These are phyloP conservation scores for Amiota communis DNA, from an alignment of 2,888 invertebrate species.

Conservation along the genomic window DNA sequence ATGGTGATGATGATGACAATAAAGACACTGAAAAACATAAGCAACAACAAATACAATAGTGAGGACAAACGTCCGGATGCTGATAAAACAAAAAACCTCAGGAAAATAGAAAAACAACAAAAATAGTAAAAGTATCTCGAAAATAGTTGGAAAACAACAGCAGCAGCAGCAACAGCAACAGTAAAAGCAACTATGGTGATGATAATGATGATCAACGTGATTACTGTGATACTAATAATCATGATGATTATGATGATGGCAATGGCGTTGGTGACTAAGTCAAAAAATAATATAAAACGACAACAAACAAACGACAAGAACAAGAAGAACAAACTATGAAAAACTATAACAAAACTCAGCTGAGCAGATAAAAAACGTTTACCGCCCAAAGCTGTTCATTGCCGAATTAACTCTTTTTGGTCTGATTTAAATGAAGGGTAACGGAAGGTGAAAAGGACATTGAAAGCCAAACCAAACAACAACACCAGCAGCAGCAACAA, in stretches of 20 bases:
- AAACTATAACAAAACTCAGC: conserved; percentile 5
- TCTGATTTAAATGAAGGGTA: neutral
- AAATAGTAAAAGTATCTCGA: neutral
- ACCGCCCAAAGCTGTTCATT: conserved; percentile 15
- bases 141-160: conserved; percentile 43
- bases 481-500: conserved; percentile 20
- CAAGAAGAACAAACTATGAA: neutral
- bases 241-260: neutral
- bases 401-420: conserved; percentile 8
- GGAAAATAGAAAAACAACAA: conserved; percentile 50
- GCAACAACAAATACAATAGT: neutral
- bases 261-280: neutral
- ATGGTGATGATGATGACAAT: too few relatives aligned
- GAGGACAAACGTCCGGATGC: conserved; percentile 22
- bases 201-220: conserved; percentile 31
- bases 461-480: conserved; percentile 50
- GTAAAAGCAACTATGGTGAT: conserved; percentile 51
- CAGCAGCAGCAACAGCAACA: conserved; percentile 41
- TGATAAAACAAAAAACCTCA: conserved; percentile 54
- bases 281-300: neutral
- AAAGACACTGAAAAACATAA: too few relatives aligned
- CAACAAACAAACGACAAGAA: conserved; percentile 2
- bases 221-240: neutral
- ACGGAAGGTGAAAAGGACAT: neutral
- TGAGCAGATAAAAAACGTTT: conserved; percentile 10